Percentiles rank a stretch among this genome's conserved stretches.
Evolutionary conservation across 2,888 invertebrate genomes (phyloP).

Genomic region (Agonopterix arenella): DNA sequence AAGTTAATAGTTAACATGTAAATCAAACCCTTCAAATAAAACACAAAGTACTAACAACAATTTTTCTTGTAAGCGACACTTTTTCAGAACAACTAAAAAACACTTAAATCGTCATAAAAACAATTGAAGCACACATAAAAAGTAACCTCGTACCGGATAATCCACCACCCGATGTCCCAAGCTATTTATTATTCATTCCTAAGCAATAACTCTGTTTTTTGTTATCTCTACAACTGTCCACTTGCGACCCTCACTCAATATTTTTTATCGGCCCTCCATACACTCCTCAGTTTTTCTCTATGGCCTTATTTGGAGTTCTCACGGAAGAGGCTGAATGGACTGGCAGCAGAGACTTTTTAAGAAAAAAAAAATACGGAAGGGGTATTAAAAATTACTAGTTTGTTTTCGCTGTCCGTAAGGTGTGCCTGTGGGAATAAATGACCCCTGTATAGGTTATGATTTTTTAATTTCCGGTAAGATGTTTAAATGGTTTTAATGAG

Average conservation of each 20-base stretch:
- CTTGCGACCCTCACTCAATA: constrained; percentile 46
- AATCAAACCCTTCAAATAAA: too few relatives aligned
- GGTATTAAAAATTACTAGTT: constrained; percentile 69
- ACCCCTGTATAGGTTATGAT: constrained; percentile 49
- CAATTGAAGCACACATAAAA: too few relatives aligned
- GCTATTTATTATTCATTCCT: constrained; percentile 52
- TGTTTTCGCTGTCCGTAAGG: constrained; percentile 57
- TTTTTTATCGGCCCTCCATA: constrained; percentile 48
- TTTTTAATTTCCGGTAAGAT: constrained; percentile 71
- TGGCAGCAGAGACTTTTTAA: constrained; percentile 30
- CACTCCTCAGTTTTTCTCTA: constrained; percentile 49
- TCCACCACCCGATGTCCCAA: constrained; percentile 11
- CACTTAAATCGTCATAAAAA: too few relatives aligned
- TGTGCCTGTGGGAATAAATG: constrained; percentile 71
- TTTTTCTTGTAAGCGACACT: too few relatives aligned
- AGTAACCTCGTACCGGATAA: not conserved
- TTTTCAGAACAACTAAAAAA: too few relatives aligned
- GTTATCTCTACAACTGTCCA: constrained; percentile 58
- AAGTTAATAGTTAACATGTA: too few relatives aligned
- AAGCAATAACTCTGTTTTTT: constrained; percentile 49
- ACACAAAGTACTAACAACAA: too few relatives aligned
- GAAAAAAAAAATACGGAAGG: constrained; percentile 67
- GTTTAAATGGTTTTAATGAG: constrained; percentile 47
- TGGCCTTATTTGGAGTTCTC: constrained; percentile 68
- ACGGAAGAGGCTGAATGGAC: constrained; percentile 70